A percentile compares a stretch with the other conserved stretches of the same genome.
Evolutionary conservation across 1,140 invertebrate species (phyloP).

Genomic region (Zelostemma sp.): DNA sequence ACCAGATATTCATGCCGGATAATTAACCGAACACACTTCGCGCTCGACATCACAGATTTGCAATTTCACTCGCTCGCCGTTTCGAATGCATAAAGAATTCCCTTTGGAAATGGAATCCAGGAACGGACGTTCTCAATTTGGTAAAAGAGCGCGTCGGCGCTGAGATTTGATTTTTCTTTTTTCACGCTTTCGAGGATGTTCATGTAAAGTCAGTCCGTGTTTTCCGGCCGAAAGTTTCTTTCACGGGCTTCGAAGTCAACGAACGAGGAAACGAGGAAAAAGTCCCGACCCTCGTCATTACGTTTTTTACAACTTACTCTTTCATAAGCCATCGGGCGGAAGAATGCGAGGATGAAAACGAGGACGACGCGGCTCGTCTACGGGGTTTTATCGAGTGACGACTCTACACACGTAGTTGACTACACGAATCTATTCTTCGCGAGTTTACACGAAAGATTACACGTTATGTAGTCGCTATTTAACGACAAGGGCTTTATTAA

Average conservation of each 20-base stretch:
- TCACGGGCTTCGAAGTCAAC: slow-evolving; percentile 3
- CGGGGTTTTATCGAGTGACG: slow-evolving; percentile 3
- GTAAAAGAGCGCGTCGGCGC: not conserved
- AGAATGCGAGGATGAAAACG: slow-evolving; percentile 11
- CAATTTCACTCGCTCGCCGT: too few species aligned
- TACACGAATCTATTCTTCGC: not conserved
- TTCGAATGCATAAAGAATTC: too few species aligned
- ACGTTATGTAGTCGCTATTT: too few species aligned
- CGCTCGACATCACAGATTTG: too few species aligned
- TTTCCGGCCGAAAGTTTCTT: slow-evolving; percentile 23
- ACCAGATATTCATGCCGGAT: not conserved
- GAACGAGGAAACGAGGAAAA: slow-evolving; percentile 16
- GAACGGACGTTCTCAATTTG: not conserved
- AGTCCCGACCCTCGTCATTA: slow-evolving; percentile 17
- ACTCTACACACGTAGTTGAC: not conserved
- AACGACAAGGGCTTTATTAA: too few species aligned
- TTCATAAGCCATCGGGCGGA: slow-evolving; percentile 13
- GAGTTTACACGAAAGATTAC: too few species aligned
- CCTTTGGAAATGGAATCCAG: not conserved
- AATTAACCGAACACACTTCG: not conserved
- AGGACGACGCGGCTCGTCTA: not conserved
- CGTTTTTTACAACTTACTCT: slow-evolving; percentile 19
- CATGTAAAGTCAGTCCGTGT: slow-evolving; percentile 5
- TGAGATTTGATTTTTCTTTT: not conserved
- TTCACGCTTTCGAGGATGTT: not conserved